Evolutionary conservation across 2,797 vertebrate genomes (phyloP), one percentile per base, ranked within the genome.

Genomic region (Scleropages formosus): DNA sequence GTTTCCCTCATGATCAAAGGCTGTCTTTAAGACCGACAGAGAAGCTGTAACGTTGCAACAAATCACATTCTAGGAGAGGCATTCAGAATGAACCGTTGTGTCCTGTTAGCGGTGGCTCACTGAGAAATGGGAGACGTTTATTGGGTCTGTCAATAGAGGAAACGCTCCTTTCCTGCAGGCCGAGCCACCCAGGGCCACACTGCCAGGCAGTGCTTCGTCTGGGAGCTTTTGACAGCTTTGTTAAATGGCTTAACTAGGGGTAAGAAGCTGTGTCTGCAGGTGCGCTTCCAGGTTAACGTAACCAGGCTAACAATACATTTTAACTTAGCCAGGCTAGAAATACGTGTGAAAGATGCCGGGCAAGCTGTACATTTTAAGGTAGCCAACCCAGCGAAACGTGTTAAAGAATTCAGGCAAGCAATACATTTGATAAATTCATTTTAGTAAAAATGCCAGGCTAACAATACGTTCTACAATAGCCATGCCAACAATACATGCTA

Each of bases 71-170:
- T 77, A 59, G 83, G 84, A 87, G 87, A 80, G 82, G 76, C 62
- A 26, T 79, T 76, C 81, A 12, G n/a, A 39, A 16, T 12, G 22
- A 20, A 18, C 15, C 20, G 53, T 18, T 56, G 51, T 68, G 64
- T 75, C 53, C 27, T 68, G 64, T 75, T 68, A 68, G 74, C 6
- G 1, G 66, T 16, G 31, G 49, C 76, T 83, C 84, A 80, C 77
- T 73, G 76, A n/a, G 80, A 89, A 85, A 89, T 89, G 87, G 86
- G 85, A 84, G 85, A 82, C 80, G 78, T 87, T 84, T 24, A 89
- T 90, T 78, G 83, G 76, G 82, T 87, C 84, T 81, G 83, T 89
- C 88, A 90, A 86, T 89, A 88, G 79, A 88, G 91, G 83, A 88
- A 90, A 87, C 86, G 82, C 85, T 86, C 82, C 83, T 81, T 89